Evolutionary conservation across 2,113 vertebrate genomes (phyloP).

Genomic region (Haemorhous mexicanus): DNA sequence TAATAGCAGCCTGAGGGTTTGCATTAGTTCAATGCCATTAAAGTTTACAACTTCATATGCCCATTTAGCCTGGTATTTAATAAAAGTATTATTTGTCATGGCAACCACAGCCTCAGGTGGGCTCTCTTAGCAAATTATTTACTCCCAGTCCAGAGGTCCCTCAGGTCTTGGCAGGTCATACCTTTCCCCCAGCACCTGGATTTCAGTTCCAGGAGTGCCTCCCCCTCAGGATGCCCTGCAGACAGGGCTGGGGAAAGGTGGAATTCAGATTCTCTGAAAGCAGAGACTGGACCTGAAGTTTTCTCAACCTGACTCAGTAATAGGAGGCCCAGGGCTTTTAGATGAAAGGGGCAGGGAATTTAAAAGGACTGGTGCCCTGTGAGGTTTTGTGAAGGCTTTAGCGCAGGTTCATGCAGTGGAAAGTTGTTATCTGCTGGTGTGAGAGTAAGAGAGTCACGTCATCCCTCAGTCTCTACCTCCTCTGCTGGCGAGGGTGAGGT

Average conservation of each 20-base stretch:
- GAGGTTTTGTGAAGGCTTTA: neutral
- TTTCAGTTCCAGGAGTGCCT: fast-evolving
- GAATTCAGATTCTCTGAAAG: neutral
- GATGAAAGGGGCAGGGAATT: neutral
- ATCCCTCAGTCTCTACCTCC: neutral
- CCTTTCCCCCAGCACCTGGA: neutral
- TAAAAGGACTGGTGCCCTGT: neutral
- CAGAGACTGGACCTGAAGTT: neutral
- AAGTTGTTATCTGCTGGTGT: neutral
- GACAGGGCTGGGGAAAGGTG: neutral
- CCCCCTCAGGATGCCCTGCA: neutral
- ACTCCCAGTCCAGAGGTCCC: neutral
- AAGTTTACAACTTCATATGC: neutral
- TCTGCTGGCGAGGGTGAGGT: neutral
- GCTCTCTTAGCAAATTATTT: neutral
- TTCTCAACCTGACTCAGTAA: neutral
- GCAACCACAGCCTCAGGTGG: conserved; percentile 9
- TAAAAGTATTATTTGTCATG: conserved; percentile 29
- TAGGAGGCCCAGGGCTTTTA: neutral
- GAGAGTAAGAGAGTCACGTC: neutral
- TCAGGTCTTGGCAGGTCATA: neutral
- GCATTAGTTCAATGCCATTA: neutral
- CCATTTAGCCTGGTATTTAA: neutral
- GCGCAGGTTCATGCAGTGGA: fast-evolving
- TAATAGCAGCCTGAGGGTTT: conserved; percentile 7